These are phyloP conservation scores for Cantharis flavilabris DNA, from an alignment of 2,888 invertebrate genomes.

Conservation along the genomic window DNA sequence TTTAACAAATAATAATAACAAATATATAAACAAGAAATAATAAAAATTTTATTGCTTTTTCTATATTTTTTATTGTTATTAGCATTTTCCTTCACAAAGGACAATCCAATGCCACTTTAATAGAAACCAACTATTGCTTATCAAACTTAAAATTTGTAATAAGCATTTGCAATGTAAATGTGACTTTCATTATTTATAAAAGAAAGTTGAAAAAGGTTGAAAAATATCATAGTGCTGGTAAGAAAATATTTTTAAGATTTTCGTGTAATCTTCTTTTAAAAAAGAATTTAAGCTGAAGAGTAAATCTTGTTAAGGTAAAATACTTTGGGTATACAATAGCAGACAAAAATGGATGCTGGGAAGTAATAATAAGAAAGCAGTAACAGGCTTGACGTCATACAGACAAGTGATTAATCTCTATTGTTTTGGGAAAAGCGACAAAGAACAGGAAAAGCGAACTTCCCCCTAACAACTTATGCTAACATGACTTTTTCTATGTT, in stretches of 20 bases:
- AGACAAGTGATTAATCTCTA: slow-evolving; percentile 34
- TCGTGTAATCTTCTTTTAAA: background rate
- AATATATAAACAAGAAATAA: background rate
- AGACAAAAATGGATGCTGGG: slow-evolving; percentile 13
- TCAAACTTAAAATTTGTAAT: background rate
- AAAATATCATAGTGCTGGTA: background rate
- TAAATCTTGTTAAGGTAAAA: slow-evolving; percentile 19
- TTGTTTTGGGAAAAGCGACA: slow-evolving; percentile 19
- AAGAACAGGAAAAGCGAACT: slow-evolving; percentile 1
- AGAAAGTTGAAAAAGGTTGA: background rate
- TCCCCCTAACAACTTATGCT: slow-evolving; percentile 10
- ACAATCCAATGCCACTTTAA: background rate
- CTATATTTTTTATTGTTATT: background rate
- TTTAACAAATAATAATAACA: background rate
- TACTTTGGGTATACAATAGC: slow-evolving; percentile 15
- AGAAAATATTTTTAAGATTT: background rate
- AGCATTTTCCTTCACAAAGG: background rate
- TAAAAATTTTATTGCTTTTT: background rate
- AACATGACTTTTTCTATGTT: slow-evolving; percentile 15
- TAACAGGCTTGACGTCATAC: slow-evolving; percentile 26
- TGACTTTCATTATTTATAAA: background rate
- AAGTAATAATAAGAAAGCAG: slow-evolving; percentile 19
- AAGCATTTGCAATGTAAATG: no score
- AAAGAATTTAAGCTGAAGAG: slow-evolving; percentile 8
- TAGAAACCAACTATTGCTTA: background rate